These are phyloP conservation scores for Cetonia aurata DNA, from an alignment of 2,888 invertebrate species.

Conservation along the genomic window DNA sequence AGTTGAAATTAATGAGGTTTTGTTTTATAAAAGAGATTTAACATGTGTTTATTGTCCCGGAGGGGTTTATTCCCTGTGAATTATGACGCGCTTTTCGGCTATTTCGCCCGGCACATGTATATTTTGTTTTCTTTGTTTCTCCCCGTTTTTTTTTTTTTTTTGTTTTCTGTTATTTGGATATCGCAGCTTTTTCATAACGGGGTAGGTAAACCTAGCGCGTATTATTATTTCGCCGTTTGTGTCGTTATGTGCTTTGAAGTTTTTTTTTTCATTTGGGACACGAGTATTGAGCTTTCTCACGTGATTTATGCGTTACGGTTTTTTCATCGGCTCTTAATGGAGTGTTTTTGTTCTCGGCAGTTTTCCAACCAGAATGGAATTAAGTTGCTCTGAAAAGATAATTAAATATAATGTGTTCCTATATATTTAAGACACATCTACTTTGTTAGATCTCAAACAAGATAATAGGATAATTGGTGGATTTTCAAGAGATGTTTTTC, in stretches of 20 bases:
- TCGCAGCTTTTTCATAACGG: neutral
- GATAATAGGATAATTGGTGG: too few relatives aligned
- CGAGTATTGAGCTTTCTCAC: neutral
- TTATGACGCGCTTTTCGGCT: constrained; percentile 39
- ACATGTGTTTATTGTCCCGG: constrained; percentile 64
- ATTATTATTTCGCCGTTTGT: constrained; percentile 29
- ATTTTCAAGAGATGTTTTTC: too few relatives aligned
- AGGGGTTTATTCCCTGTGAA: constrained; percentile 45
- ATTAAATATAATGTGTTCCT: too few relatives aligned
- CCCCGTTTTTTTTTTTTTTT: neutral
- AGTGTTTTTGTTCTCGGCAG: too few relatives aligned
- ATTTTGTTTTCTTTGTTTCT: constrained; percentile 25
- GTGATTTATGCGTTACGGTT: constrained; percentile 16
- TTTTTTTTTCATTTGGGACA: neutral
- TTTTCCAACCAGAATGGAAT: too few relatives aligned
- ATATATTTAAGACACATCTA: too few relatives aligned
- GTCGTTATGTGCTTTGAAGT: neutral
- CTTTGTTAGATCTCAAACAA: too few relatives aligned
- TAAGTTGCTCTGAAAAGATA: too few relatives aligned
- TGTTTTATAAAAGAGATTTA: constrained; percentile 66
- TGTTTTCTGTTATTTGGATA: neutral
- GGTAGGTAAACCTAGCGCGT: neutral
- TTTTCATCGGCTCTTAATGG: too few relatives aligned
- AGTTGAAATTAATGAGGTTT: constrained; percentile 66
- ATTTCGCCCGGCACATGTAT: constrained; percentile 27